Conservation (phyloP, 2,113 vertebrate genomes). For the Scopus umbretta region DNA sequence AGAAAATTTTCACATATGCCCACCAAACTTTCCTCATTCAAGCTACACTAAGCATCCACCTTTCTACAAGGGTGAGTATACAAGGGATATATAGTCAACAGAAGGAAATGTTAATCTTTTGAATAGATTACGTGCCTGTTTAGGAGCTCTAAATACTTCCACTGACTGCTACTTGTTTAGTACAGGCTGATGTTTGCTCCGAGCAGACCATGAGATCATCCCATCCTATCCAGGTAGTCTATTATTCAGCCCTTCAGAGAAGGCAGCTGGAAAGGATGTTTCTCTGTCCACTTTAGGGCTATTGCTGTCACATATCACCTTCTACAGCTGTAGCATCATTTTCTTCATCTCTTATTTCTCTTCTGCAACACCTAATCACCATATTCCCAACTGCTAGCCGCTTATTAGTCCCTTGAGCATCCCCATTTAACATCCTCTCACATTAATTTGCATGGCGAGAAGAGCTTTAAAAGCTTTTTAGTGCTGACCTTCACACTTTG, state of each 20-base stretch:
- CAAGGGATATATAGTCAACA: background rate
- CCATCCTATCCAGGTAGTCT: background rate
- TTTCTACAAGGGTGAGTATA: background rate
- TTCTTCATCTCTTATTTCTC: background rate
- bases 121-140: background rate
- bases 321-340: background rate
- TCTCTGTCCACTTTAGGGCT: background rate
- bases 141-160: background rate
- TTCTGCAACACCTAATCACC: background rate
- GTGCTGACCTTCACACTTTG: too few relatives aligned
- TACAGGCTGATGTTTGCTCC: background rate
- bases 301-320: background rate
- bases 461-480: background rate
- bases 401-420: background rate
- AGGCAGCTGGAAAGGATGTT: background rate
- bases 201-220: background rate
- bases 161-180: background rate
- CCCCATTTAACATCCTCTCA: background rate
- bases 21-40: background rate
- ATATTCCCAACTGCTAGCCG: background rate
- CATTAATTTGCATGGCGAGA: background rate
- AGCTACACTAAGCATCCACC: background rate
- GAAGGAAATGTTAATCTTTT: background rate
- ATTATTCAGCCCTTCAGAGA: background rate
- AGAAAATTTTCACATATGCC: background rate